A percentile compares a stretch with the other conserved stretches of the same genome.
Conservation (phyloP, 2,113 vertebrate species). For the Myotis yumanensis region DNA sequence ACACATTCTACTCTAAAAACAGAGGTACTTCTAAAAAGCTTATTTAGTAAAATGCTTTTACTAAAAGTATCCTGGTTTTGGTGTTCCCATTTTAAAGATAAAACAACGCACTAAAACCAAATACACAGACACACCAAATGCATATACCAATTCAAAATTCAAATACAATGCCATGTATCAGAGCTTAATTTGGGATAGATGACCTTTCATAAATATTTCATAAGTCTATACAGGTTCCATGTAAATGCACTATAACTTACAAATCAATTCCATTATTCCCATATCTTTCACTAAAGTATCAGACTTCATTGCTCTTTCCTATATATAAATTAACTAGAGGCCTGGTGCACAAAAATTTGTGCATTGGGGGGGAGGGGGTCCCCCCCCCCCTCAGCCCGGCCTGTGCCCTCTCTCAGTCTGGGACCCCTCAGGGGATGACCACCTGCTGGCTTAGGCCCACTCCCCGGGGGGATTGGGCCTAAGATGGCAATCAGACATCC, state of each 20-base stretch:
- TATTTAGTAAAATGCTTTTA: slow-evolving; percentile 42
- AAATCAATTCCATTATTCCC: neutral
- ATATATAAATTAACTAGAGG: neutral
- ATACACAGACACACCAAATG: neutral
- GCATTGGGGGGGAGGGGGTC: too few species aligned
- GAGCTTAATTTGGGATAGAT: neutral
- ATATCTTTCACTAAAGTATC: neutral
- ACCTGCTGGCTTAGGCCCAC: too few species aligned
- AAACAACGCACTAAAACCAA: slow-evolving; percentile 16
- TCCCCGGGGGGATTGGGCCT: too few species aligned
- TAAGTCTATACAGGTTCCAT: neutral
- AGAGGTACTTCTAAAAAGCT: slow-evolving; percentile 12
- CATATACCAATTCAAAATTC: neutral
- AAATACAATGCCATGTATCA: neutral
- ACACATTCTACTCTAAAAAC: slow-evolving; percentile 18
- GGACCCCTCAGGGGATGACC: too few species aligned
- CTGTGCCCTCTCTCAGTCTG: too few species aligned
- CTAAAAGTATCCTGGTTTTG: slow-evolving; percentile 31
- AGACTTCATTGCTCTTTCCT: slow-evolving; percentile 10
- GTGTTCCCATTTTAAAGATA: neutral
- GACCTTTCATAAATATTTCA: neutral
- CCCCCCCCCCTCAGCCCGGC: too few species aligned
- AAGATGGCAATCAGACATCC: too few species aligned
- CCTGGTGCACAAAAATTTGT: too few species aligned
- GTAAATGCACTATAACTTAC: slow-evolving; percentile 18